These are phyloP conservation scores for Thysanoteuthis rhombus DNA, from an alignment of 2,888 invertebrate genomes.

Conservation along the genomic window DNA sequence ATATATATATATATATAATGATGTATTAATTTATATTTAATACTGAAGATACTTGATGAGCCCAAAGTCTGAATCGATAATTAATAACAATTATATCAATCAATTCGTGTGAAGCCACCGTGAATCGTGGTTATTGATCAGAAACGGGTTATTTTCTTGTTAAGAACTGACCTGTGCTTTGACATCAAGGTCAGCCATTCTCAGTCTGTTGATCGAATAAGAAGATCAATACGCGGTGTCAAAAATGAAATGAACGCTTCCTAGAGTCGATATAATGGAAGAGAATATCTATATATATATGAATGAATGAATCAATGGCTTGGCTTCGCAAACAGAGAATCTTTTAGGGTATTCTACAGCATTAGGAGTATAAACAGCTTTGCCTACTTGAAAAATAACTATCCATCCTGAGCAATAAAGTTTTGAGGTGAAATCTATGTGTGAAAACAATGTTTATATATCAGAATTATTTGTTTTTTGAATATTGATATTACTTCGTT, in stretches of 20 bases:
- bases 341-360: no score
- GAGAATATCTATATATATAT: no score
- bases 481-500: no score
- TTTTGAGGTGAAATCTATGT: no score
- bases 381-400: no score
- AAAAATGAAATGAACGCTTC: not conserved
- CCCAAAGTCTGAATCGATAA: not conserved
- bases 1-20: not conserved
- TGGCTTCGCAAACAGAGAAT: no score
- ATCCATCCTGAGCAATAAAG: no score
- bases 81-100: not conserved
- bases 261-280: not conserved
- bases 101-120: not conserved
- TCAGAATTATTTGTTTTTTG: no score
- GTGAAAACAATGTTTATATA: no score
- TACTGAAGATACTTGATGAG: not conserved
- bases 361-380: no score
- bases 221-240: not conserved
- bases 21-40: no score
- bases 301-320: no score
- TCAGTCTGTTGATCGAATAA: not conserved
- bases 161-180: not conserved
- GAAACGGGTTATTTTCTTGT: not conserved
- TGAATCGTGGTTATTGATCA: not conserved
- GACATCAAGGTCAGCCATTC: not conserved